Percentiles rank a stretch among this genome's conserved stretches.
These are phyloP conservation scores for Zoroaster sp. DNA, from an alignment of 53 echinoderm and acorn worm genomes.

Conservation along the genomic window DNA sequence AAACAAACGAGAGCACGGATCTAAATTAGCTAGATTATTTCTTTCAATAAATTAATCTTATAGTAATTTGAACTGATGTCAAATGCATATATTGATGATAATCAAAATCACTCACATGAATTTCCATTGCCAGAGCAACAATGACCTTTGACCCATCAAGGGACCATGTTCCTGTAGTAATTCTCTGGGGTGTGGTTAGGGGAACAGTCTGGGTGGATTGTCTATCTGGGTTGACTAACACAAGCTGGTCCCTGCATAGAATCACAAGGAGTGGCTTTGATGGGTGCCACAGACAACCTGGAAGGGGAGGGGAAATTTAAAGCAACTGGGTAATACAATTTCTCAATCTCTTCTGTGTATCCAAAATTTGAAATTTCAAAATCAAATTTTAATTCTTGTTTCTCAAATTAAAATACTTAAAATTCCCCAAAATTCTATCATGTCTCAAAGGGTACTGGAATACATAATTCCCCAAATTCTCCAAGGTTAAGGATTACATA, in stretches of 20 bases:
- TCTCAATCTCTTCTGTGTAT: no score
- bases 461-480: no score
- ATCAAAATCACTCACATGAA: neutral
- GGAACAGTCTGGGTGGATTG: neutral
- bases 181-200: neutral
- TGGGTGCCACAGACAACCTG: slow-evolving; percentile 21
- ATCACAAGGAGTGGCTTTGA: neutral
- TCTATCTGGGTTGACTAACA: neutral
- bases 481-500: no score
- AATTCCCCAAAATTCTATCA: no score
- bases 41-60: neutral
- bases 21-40: no score
- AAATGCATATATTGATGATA: neutral
- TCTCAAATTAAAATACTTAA: no score
- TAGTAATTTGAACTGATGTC: neutral
- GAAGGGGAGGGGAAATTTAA: no score
- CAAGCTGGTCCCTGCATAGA: neutral
- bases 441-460: no score
- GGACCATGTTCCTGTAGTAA: slow-evolving; percentile 10
- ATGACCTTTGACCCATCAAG: slow-evolving; percentile 6
- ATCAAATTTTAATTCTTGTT: no score
- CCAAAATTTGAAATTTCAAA: no score
- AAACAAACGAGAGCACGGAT: no score
- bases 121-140: neutral
- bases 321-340: no score